Conservation (phyloP, 2,888 invertebrate genomes). For the Pterobdella sp. region DNA sequence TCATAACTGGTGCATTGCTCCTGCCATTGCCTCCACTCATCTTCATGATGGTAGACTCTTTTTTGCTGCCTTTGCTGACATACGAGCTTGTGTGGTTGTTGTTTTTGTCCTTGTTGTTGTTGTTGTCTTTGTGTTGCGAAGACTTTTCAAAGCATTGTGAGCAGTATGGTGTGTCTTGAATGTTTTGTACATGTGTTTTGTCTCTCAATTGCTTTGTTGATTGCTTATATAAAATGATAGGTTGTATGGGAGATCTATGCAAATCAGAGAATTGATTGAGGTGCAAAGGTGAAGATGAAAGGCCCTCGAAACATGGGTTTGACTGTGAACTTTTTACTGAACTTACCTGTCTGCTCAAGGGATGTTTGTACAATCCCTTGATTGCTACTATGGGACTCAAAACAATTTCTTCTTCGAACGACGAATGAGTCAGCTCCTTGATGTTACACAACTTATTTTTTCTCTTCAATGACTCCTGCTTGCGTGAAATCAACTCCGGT, state of each 20-base stretch:
- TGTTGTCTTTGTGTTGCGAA: not conserved
- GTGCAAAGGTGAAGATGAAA: not conserved
- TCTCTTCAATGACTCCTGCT: not conserved
- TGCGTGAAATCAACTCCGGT: not conserved
- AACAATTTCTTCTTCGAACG: not conserved
- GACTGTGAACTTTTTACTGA: not conserved
- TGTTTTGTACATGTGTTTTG: no score
- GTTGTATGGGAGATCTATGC: no score
- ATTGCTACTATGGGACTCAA: not conserved
- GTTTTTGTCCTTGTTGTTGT: not conserved
- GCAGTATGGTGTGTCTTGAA: no score
- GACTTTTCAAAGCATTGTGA: not conserved
- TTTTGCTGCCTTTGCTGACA: not conserved
- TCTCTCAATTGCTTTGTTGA: no score
- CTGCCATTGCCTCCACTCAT: not conserved
- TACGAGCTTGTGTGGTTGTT: not conserved
- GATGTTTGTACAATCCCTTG: not conserved
- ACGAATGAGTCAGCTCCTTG: not conserved
- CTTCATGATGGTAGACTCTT: not conserved
- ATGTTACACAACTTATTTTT: not conserved
- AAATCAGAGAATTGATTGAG: no score
- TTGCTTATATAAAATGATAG: no score
- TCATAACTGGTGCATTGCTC: no score
- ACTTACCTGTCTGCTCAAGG: not conserved
- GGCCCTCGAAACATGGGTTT: not conserved